Base-by-base conservation (phyloP, 2,797 vertebrate genomes). In the Hippocampus kuda region DNA sequence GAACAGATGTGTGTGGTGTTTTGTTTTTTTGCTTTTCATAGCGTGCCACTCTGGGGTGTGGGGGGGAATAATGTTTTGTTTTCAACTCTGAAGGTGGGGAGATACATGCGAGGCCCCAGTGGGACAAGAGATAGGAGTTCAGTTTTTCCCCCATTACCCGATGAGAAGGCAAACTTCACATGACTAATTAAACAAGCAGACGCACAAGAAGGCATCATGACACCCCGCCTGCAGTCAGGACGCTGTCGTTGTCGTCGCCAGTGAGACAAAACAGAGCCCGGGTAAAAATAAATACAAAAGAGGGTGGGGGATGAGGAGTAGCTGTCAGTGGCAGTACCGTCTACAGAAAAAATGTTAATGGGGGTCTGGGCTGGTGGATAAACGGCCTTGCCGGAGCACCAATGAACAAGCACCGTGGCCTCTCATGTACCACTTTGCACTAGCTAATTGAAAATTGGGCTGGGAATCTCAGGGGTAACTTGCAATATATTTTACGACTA, bases 141-240 rank as follows among this genome's bases (percentile, higher is more conserved):
- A 69, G 68, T 75, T 80, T 75, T 78, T 46, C n/a, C 77, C 75
- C 79, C 74, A 79, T 78, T 74, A 78, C 63, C 68, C 76, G 75
- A 44, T 75, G 73, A 80, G 66, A 56, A 74, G 60, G 74, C 72
- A 5, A 18, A 68, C 65, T 75, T 67, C 57, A 67, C 81, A 76
- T 77, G 81, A 84, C 79, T 84, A 81, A 87, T 82, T 84, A 81
- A 78, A 78, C 63, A 64, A 67, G 75, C 80, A 60, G 77, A 80
- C 77, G 60, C 69, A n/a, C 67, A 84, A 78, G 79, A 82, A 81
- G 75, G 75, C n/a, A 7, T 69, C 68, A 73, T 75, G 79, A 81
- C 75, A 77, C 76, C 57, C 65, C 65, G 74, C 80, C 56, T 6
- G 79, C 65, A 75, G 70, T 75, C 63, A 53, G 74, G 83, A 80